Evolutionary conservation across 1,140 invertebrate genomes (phyloP), one percentile per base, ranked within the genome.

Genomic region (Heliconius eleuchia): DNA sequence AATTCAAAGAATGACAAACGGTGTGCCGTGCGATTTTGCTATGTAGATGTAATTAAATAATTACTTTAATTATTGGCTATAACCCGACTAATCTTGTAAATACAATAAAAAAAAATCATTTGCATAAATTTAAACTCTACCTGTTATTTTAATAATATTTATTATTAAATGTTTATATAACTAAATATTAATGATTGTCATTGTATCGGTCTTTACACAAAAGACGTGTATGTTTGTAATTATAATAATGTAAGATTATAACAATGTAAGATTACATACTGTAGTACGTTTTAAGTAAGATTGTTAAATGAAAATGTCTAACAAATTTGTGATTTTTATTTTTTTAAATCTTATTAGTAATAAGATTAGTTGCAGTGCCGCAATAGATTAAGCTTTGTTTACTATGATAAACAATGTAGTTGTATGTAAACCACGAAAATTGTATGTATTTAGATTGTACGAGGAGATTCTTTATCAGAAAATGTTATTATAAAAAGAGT

Each of bases 341-440:
- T 66, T 66, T 66, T 66, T 27, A 66, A 66, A 27, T 66, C 60
- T 66, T 66, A 13, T 66, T 66, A 66, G 27, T 27, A 16, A 27
- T 66, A 66, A 66, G 60, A 66, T 23, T 66, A 66, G 60, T 66
- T 66, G 11, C 60, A 66, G 60, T 66, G 60, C 60, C 27, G 60
- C 60, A 66, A 66, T 66, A 66, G 60, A 30, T 30, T 30, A 66
- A 30, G 60, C 60, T 66, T 30, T 27, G 16, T 66, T 66, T 66
- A 66, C 60, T 66, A 5, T 66, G 27, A 11, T 66, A 30, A 66
- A 19, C n/a, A 57, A 57, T 27, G 23, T 66, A 8, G n/a, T 55
- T 57, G 55, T 57, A 23, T 23, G 19, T 55, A 6, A 57, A 57
- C 8, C 55, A 57, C n/a, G 55, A 23, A 16, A 27, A 66, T 16